Evolutionary conservation across 2,888 invertebrate genomes (phyloP).

Genomic region (Ditula angustiorana): DNA sequence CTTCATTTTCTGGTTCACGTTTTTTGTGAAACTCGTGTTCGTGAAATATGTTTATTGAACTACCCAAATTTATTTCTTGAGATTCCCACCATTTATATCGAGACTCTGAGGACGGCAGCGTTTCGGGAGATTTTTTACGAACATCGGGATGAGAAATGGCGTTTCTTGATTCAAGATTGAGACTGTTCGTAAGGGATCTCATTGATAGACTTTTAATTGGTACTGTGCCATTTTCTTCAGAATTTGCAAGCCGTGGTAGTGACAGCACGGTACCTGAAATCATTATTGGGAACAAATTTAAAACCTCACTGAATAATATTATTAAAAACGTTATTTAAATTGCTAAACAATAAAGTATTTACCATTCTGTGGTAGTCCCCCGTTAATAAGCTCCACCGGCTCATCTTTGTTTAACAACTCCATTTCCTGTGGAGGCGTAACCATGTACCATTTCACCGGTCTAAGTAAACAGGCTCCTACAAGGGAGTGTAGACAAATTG

Average conservation of each 20-base stretch:
- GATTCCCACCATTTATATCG: constrained; percentile 85
- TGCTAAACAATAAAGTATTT: constrained; percentile 33
- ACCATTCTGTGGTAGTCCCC: constrained; percentile 63
- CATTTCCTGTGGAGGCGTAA: constrained; percentile 67
- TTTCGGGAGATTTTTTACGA: constrained; percentile 59
- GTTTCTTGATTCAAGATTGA: constrained; percentile 67
- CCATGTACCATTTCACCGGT: constrained; percentile 89
- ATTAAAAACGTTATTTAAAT: not conserved
- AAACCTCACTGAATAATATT: not conserved
- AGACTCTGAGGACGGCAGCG: constrained; percentile 54
- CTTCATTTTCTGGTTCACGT: constrained; percentile 53
- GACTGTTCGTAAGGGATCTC: constrained; percentile 65
- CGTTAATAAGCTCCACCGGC: constrained; percentile 63
- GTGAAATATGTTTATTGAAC: constrained; percentile 86
- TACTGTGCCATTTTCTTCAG: constrained; percentile 56
- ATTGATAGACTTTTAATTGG: constrained; percentile 71
- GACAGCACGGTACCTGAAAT: constrained; percentile 58
- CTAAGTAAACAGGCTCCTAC: constrained; percentile 86
- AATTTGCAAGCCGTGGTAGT: constrained; percentile 54
- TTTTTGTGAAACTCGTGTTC: constrained; percentile 44
- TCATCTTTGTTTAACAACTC: constrained; percentile 65
- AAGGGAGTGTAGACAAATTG: constrained; percentile 86
- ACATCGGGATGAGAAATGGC: constrained; percentile 78
- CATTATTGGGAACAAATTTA: not conserved
- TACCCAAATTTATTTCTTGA: constrained; percentile 85